Conservation (phyloP, 92 coral and sea anemone species). For the Phenganax stokvisi region DNA sequence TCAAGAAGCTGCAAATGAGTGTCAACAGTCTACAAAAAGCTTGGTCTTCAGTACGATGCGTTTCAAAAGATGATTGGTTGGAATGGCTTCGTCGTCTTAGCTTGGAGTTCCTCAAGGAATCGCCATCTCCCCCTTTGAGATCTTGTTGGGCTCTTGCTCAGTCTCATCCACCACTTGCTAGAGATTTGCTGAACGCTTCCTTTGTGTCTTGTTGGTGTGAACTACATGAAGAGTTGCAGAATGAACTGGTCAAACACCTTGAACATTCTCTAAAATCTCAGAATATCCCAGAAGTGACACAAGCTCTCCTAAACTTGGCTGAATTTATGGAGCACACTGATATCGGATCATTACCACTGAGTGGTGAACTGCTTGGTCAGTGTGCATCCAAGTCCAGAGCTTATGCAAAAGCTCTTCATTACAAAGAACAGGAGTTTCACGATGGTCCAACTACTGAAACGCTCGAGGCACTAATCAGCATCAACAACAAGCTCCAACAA, state of each 20-base stretch:
- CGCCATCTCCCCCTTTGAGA: conserved; percentile 95
- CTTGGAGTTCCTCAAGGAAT: conserved; percentile 87
- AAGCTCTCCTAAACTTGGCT: conserved; percentile 87
- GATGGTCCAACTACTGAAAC: conserved; percentile 87
- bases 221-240: conserved; percentile 92
- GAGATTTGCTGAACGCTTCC: conserved; percentile 95
- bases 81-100: conserved; percentile 94
- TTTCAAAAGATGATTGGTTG: conserved; percentile 98
- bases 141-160: conserved; percentile 97
- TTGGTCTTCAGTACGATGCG: conserved; percentile 93
- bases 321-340: conserved; percentile 98
- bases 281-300: conserved; percentile 89
- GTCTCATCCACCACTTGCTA: conserved; percentile 97
- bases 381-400: conserved; percentile 99
- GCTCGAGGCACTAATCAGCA: conserved; percentile 89
- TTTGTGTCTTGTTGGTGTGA: conserved; percentile 99
- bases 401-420: conserved; percentile 97
- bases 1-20: conserved; percentile 87
- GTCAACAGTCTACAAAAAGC: conserved; percentile 91
- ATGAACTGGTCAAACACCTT: conserved; percentile 81
- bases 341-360: conserved; percentile 91
- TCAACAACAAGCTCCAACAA: conserved; percentile 95
- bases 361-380: conserved; percentile 85
- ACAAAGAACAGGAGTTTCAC: conserved; percentile 98
- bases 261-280: conserved; percentile 81